A percentile compares a stretch with the other conserved stretches of the same genome.
phyloP scores from a whole-genome alignment of 2,888 invertebrate species.

The Nasonovia ribisnigri region DNA sequence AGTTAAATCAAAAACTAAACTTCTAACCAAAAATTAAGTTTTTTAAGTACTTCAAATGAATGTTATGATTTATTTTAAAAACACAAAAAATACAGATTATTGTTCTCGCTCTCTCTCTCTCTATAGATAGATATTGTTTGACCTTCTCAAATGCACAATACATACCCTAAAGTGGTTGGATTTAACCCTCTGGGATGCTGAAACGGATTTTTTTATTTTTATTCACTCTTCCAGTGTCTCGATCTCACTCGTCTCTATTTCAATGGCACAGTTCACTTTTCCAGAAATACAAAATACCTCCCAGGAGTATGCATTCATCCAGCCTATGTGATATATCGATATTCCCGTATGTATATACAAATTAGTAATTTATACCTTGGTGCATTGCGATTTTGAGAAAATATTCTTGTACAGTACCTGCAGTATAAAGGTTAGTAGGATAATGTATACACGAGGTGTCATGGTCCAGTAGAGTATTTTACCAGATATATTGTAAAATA shows the following conservation, averaged over 20 bases:
- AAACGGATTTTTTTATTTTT: background rate
- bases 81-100: background rate
- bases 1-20: background rate
- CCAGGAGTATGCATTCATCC: background rate
- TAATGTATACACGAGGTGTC: background rate
- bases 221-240: background rate
- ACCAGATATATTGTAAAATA: background rate
- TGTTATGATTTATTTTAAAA: background rate
- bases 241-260: background rate
- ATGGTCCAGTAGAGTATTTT: background rate
- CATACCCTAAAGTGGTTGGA: background rate
- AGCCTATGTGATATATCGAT: background rate
- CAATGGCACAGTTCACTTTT: constrained; percentile 7
- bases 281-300: background rate
- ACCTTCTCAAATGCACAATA: background rate
- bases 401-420: background rate
- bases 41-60: background rate
- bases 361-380: background rate
- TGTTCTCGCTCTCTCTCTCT: background rate
- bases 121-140: background rate
- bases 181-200: background rate
- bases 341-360: background rate
- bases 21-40: background rate
- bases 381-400: background rate
- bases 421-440: background rate